Base-by-base conservation (phyloP, 1,140 invertebrate genomes). In the Drosophila willistoni region DNA sequence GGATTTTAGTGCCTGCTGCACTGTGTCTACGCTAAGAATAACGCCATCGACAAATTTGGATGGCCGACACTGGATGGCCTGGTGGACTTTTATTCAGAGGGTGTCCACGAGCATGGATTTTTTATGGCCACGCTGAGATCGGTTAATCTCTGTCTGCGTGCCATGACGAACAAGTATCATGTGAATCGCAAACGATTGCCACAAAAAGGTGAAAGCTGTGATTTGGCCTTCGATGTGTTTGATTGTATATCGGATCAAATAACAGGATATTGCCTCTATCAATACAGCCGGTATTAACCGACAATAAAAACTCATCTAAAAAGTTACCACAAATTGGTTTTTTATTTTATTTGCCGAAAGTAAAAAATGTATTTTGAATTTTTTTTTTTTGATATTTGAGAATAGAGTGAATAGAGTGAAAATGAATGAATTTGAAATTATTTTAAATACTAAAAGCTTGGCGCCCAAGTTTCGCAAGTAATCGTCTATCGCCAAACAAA, bases 191-290 rank as follows among this genome's bases (percentile, higher is more conserved):
- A 77, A 33, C 64, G 85, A 44, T 33, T 82, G 62, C 91, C 91
- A 54, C 94, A 94, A 89, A 93, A 93, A 78, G 94, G 94, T 4
- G 94, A 94, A 77, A 94, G 94, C 68, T 96, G 95, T 81, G 95
- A 95, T 79, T 92, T 96, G 36, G 95, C 95, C 2, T 96, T 95
- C 89, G 94, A 95, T 91, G 94, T 95, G 59, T 96, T 96, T 90
- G 95, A 95, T 80, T 96, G 95, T 80, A 95, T 96, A 69, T 95
- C 95, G 12, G 95, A 95, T 90, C 93, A 94, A 84, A 95, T 96
- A 68, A 95, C 94, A 29, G 94, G 94, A 66, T 95, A 95, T 87
- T 95, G 95, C 68, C 73, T 91, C 55, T 84, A 92, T 76, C 79
- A 92, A 39, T 91, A 87, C 64, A 89, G 83, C 67, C 77, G 63